Conservation (phyloP, 2,797 vertebrate species). For the Cephalopachus bancanus region DNA sequence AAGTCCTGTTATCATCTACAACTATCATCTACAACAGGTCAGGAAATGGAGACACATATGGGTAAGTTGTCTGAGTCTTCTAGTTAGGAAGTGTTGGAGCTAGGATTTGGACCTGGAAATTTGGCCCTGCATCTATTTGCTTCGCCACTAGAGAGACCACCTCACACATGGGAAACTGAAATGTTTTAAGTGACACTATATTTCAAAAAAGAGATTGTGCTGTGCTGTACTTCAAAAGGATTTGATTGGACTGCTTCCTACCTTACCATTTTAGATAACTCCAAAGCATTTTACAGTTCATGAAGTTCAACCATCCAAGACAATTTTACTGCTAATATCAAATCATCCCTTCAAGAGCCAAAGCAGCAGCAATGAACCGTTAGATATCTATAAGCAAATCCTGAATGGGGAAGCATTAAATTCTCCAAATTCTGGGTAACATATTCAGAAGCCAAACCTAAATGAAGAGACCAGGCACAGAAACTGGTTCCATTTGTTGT, state of each 20-base stretch:
- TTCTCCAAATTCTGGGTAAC: neutral
- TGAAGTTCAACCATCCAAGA: neutral
- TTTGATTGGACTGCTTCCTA: neutral
- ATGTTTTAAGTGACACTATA: too few relatives aligned
- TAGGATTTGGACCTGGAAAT: accelerated
- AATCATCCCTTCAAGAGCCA: neutral
- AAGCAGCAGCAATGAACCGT: neutral
- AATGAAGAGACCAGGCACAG: neutral
- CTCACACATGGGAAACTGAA: accelerated
- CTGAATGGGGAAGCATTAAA: too few relatives aligned
- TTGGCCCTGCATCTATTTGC: accelerated
- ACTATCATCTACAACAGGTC: neutral
- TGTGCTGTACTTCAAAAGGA: neutral
- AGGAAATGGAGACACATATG: neutral
- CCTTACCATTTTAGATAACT: neutral
- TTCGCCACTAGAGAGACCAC: accelerated
- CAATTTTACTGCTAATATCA: neutral
- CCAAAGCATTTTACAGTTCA: neutral
- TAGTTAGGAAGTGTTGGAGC: neutral
- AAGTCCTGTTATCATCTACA: neutral
- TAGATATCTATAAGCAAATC: neutral
- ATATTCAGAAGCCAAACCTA: neutral
- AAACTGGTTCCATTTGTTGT: accelerated
- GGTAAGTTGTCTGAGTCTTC: neutral
- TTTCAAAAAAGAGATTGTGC: neutral